phyloP scores from a whole-genome alignment of 2,113 vertebrate species.

The Scolopax mira region DNA sequence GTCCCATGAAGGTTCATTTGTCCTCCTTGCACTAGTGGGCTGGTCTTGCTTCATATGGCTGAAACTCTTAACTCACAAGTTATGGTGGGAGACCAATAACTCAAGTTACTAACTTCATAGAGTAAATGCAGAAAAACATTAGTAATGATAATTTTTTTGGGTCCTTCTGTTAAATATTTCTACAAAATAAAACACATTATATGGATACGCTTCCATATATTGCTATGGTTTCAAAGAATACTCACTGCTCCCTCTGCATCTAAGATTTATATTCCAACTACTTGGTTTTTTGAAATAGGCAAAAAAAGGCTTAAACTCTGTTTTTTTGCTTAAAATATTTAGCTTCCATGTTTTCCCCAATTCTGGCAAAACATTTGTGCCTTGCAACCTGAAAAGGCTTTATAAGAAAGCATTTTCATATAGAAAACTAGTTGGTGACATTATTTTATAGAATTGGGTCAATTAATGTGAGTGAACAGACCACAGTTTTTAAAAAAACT shows the following conservation, averaged over 20 bases:
- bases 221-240: neutral
- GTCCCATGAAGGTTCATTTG: neutral
- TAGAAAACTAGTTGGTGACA: neutral
- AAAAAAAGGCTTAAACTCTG: neutral
- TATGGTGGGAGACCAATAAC: neutral
- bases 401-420: neutral
- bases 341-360: neutral
- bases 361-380: neutral
- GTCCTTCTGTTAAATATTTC: neutral
- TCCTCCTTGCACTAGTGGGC: neutral
- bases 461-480: neutral
- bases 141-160: neutral
- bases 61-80: neutral
- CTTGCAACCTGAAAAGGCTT: neutral
- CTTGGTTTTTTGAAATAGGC: neutral
- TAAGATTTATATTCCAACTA: neutral
- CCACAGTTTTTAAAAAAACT: neutral
- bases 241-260: neutral
- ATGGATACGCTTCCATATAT: neutral
- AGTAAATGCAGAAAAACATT: neutral
- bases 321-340: neutral
- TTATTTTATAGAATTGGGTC: neutral
- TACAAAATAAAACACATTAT: neutral
- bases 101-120: neutral
- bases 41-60: neutral